A percentile compares a stretch with the other conserved stretches of the same genome.
phyloP scores from a whole-genome alignment of 2,797 vertebrate genomes.

The Amniataba percoides region DNA sequence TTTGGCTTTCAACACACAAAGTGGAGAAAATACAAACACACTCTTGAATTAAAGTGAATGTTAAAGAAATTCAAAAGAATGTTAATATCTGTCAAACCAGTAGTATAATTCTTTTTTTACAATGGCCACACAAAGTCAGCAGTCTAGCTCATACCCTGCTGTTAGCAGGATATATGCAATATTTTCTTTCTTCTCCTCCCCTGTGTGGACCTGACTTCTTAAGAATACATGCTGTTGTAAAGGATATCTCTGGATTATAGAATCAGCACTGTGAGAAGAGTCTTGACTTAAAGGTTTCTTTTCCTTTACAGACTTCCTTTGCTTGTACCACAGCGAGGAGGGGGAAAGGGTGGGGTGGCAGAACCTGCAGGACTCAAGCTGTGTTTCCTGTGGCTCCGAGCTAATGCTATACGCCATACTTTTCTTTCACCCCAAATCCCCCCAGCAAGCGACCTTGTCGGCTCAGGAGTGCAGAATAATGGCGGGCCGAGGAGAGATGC shows the following conservation, averaged over 20 bases:
- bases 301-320: slow-evolving; percentile 85
- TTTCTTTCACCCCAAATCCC: slow-evolving; percentile 89
- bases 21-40: slow-evolving; percentile 18
- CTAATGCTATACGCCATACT: slow-evolving; percentile 88
- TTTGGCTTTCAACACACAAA: slow-evolving; percentile 47
- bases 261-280: slow-evolving; percentile 86
- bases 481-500: slow-evolving; percentile 83
- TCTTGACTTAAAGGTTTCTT: slow-evolving; percentile 86
- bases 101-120: slow-evolving; percentile 60
- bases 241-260: slow-evolving; percentile 89
- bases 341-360: slow-evolving; percentile 59
- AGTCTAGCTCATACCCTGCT: slow-evolving; percentile 68
- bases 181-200: slow-evolving; percentile 78
- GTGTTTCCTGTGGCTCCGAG: slow-evolving; percentile 87
- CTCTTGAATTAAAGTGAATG: slow-evolving; percentile 47
- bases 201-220: slow-evolving; percentile 83
- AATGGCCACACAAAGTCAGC: slow-evolving; percentile 70
- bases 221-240: slow-evolving; percentile 86
- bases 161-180: slow-evolving; percentile 76
- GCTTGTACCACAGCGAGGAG: slow-evolving; percentile 75
- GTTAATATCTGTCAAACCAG: slow-evolving; percentile 58
- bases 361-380: slow-evolving; percentile 85
- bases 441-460: slow-evolving; percentile 93
- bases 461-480: slow-evolving; percentile 89
- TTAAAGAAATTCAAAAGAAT: slow-evolving; percentile 48